These are phyloP conservation scores for Dipodomys ordii DNA, from an alignment of 2,113 vertebrate genomes.

Conservation along the genomic window DNA sequence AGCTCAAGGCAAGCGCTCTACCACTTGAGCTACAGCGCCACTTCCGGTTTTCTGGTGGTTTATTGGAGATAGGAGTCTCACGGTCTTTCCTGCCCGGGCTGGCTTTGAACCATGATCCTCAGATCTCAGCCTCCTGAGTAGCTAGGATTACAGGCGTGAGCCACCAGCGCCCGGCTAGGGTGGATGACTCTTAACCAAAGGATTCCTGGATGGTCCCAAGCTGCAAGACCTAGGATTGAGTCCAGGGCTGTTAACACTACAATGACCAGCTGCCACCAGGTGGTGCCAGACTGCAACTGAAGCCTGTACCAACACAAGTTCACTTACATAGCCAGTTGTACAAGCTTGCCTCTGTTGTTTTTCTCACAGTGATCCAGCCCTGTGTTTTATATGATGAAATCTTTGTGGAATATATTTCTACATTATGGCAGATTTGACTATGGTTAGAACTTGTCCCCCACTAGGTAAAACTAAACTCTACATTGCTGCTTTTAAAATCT, in stretches of 20 bases:
- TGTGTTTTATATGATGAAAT: constrained; percentile 12
- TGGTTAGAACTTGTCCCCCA: not conserved
- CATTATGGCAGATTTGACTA: not conserved
- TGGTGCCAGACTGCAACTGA: constrained; percentile 61
- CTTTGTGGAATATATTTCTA: constrained; percentile 29
- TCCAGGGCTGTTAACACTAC: not conserved
- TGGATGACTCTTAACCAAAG: not conserved
- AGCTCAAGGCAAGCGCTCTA: too few species aligned
- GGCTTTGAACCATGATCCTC: too few species aligned
- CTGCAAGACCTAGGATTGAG: not conserved
- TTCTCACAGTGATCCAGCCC: not conserved
- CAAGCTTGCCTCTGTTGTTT: not conserved
- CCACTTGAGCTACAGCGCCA: too few species aligned
- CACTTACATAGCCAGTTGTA: not conserved
- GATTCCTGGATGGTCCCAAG: not conserved
- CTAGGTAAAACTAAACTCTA: not conserved
- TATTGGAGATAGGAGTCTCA: too few species aligned
- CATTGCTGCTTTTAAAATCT: constrained; percentile 25
- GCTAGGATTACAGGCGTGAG: too few species aligned
- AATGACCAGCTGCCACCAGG: constrained; percentile 44
- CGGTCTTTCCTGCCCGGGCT: too few species aligned
- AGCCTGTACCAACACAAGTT: not conserved
- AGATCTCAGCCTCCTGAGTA: too few species aligned
- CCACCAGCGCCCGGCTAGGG: too few species aligned
- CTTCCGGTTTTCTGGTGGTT: too few species aligned